A percentile compares a stretch with the other conserved stretches of the same genome.
Conservation (phyloP, 2,888 invertebrate species). For the Spilosoma lubricipeda region DNA sequence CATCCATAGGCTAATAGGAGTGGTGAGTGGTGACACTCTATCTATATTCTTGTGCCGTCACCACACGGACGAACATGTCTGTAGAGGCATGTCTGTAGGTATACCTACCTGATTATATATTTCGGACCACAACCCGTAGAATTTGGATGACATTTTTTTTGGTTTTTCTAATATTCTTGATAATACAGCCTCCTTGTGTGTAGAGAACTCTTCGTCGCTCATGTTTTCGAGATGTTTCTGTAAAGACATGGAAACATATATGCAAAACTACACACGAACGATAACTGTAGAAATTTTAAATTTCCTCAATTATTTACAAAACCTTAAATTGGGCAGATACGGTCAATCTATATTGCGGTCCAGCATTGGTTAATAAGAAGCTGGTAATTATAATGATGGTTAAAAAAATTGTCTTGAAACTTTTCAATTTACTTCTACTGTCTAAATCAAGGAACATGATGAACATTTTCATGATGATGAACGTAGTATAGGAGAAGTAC, state of each 20-base stretch:
- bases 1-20: no score
- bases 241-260: conserved; percentile 17
- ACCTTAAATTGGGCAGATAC: no score
- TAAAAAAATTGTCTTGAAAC: no score
- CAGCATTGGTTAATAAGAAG: no score
- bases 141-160: conserved; percentile 92
- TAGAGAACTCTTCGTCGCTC: conserved; percentile 92
- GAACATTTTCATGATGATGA: neutral
- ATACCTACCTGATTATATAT: conserved; percentile 87
- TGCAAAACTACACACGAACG: neutral
- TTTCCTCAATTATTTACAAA: no score
- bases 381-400: no score
- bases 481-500: conserved; percentile 3
- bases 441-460: neutral
- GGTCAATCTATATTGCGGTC: no score
- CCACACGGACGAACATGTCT: no score
- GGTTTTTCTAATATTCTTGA: conserved; percentile 95
- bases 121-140: conserved; percentile 93
- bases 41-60: neutral
- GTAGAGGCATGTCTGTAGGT: neutral
- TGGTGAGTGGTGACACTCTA: no score
- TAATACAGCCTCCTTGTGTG: conserved; percentile 93
- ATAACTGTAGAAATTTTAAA: neutral
- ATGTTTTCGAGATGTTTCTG: conserved; percentile 91
- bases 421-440: neutral